Evolutionary conservation across 30 jellyfish, hydroid and myxozoan genomes (phyloP).

Genomic region (Catostylus mosaicus): DNA sequence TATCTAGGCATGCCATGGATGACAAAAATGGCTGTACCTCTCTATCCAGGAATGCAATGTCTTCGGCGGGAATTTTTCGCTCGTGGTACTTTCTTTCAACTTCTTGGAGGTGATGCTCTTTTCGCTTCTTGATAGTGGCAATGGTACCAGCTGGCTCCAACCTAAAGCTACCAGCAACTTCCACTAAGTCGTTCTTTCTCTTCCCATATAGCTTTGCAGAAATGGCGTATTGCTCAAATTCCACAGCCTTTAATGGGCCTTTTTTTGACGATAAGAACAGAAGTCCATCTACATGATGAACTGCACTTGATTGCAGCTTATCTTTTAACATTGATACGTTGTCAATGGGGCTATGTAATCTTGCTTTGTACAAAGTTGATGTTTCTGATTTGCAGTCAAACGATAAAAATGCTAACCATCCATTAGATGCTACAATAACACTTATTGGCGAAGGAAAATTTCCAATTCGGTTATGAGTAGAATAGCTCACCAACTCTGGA

Average conservation of each 20-base stretch:
- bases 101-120: slow-evolving; percentile 22
- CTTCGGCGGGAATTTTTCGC: slow-evolving; percentile 4
- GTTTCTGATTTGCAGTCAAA: neutral
- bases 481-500: slow-evolving; percentile 24
- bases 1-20: slow-evolving; percentile 41
- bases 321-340: neutral
- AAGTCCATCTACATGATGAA: slow-evolving; percentile 14
- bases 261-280: slow-evolving; percentile 12
- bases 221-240: slow-evolving; percentile 32
- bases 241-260: slow-evolving; percentile 32
- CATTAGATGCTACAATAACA: slow-evolving; percentile 26
- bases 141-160: slow-evolving; percentile 43
- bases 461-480: slow-evolving; percentile 26
- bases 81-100: slow-evolving; percentile 5
- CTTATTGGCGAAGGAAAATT: slow-evolving; percentile 31
- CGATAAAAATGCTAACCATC: slow-evolving; percentile 23
- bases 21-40: slow-evolving; percentile 21
- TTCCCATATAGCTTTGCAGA: slow-evolving; percentile 14
- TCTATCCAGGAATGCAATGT: slow-evolving; percentile 26
- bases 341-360: slow-evolving; percentile 40
- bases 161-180: slow-evolving; percentile 37
- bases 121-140: slow-evolving; percentile 38
- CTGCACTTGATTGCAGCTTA: neutral
- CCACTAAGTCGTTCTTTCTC: slow-evolving; percentile 20
- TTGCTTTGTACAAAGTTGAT: neutral